Evolutionary conservation across 2,888 invertebrate species (phyloP), one percentile per base, ranked within the genome.

Genomic region (Cryptocheilus praepositus): DNA sequence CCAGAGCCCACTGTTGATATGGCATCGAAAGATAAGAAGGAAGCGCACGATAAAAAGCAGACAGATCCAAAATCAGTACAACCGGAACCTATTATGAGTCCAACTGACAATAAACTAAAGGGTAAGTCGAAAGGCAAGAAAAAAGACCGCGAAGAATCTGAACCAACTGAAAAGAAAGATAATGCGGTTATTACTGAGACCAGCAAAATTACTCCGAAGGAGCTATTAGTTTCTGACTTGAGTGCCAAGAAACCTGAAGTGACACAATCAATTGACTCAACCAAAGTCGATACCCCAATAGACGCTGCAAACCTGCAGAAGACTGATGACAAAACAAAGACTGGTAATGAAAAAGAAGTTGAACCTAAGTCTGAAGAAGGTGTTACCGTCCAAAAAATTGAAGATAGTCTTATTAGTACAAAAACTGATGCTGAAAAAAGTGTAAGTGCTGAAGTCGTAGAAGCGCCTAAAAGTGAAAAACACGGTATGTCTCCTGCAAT

Each of bases 401-500:
- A 16, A n/a, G 15, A 16, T 15, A 18, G 16, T 36, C 16, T 58
- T 58, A 25, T 52, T 5, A 60, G 58, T 15, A 19, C 44, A 49
- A 67, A 62, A 61, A 70, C 53, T 49, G 16, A 49, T 49, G n/a
- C n/a, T 49, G 49, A 49, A 16, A 49, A 49, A 49, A 49, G 18
- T 49, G 49, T 2, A 36, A 59, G n/a, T 19, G 8, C 58, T n/a
- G n/a, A n/a, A 18, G 58, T 21, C 18, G 28, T 7, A 15, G 59
- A 63, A 3, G 59, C 61, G 51, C 8, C 52, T 8, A 64, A 74
- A 11, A 61, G 21, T 52, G 68, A 83, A 52, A 53, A 43, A 60
- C 16, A 15, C 86, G 68, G 89, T 87, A 86, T 65, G 89, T 85
- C 64, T 65, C 0, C 63, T 65, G 4, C 70, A 70, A 25, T 55